Evolutionary conservation across 2,113 vertebrate species (phyloP).

Genomic region (Dolichallabes microphthalmus): DNA sequence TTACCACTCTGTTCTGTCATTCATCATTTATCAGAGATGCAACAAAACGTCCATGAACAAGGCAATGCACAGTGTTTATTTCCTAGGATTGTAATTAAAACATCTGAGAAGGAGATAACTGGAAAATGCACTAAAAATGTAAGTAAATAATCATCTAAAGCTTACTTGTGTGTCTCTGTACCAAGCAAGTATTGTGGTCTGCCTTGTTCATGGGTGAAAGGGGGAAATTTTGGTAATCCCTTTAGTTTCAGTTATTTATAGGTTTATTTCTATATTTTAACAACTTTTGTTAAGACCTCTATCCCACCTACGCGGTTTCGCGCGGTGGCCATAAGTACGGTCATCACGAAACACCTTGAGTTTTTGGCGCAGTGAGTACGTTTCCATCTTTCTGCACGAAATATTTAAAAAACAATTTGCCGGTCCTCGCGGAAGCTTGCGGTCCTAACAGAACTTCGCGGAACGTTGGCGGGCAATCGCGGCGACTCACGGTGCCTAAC

Average conservation of each 20-base stretch:
- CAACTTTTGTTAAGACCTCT: too few relatives aligned
- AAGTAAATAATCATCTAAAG: neutral
- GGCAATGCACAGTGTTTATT: neutral
- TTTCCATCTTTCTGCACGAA: too few relatives aligned
- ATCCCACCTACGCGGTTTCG: too few relatives aligned
- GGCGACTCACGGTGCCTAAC: too few relatives aligned
- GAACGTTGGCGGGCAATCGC: too few relatives aligned
- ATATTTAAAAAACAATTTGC: too few relatives aligned
- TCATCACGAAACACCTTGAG: too few relatives aligned
- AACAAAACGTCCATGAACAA: neutral
- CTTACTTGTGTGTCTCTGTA: neutral
- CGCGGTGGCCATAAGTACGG: too few relatives aligned
- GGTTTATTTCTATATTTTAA: neutral
- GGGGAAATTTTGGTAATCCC: neutral
- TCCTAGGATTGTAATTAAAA: neutral
- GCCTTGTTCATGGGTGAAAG: neutral
- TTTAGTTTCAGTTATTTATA: neutral
- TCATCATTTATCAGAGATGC: slow-evolving; percentile 16
- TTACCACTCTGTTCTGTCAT: neutral
- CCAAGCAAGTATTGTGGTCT: neutral
- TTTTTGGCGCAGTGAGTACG: too few relatives aligned
- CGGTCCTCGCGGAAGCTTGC: too few relatives aligned
- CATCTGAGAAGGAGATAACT: neutral
- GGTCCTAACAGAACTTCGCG: too few relatives aligned
- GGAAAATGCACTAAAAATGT: neutral